Conservation (phyloP, 2,888 invertebrate species). For the Rhogogaster chlorosoma region DNA sequence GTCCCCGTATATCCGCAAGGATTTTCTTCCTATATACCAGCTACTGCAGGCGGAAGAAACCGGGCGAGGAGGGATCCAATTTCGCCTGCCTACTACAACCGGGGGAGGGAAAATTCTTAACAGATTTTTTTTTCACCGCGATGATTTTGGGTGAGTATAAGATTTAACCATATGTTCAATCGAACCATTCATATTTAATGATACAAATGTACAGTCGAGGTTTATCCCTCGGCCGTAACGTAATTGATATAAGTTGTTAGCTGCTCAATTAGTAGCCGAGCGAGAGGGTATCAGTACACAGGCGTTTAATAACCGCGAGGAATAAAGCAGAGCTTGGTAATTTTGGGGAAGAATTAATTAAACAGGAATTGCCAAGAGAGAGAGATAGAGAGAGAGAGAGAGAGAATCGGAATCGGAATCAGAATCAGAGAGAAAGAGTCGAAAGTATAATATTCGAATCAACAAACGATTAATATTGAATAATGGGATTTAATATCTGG, state of each 20-base stretch:
- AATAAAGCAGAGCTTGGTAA: constrained; percentile 28
- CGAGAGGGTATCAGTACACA: constrained; percentile 24
- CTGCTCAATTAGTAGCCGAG: constrained; percentile 32
- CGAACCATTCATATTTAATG: background rate
- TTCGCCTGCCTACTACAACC: background rate
- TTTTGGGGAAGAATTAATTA: constrained; percentile 21
- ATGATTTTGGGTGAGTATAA: background rate
- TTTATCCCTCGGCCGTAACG: background rate
- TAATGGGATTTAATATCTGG: constrained; percentile 18
- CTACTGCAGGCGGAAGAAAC: background rate
- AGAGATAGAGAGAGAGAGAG: background rate
- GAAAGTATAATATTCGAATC: constrained; percentile 21
- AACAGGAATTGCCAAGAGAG: background rate
- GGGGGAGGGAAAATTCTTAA: background rate
- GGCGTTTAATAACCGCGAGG: constrained; percentile 40
- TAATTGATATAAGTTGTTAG: constrained; percentile 44
- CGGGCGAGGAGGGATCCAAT: background rate
- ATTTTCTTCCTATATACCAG: background rate
- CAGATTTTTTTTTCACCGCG: background rate
- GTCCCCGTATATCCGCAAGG: constrained; percentile 33
- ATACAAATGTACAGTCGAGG: background rate
- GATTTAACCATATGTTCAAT: background rate
- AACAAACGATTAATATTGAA: constrained; percentile 29
- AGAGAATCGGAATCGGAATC: background rate
- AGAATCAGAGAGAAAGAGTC: background rate